Evolutionary conservation across 2,113 vertebrate genomes (phyloP).

Genomic region (Paratilapia polleni): DNA sequence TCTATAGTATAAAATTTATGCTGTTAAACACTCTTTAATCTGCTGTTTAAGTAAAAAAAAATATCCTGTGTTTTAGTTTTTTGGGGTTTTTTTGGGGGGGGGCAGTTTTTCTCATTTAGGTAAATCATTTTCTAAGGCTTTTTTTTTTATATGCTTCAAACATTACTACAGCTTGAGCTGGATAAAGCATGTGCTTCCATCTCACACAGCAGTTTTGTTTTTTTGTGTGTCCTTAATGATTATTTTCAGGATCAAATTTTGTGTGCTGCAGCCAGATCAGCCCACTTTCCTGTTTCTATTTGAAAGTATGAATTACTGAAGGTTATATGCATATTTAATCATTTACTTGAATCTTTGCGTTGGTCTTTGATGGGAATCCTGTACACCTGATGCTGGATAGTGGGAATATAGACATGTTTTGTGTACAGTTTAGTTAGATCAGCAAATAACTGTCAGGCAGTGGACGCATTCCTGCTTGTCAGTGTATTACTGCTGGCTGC

Average conservation of each 20-base stretch:
- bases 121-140: not conserved
- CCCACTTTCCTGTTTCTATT: not conserved
- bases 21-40: not conserved
- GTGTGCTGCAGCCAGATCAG: not conserved
- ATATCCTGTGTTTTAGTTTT: not conserved
- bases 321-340: not conserved
- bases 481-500: not conserved
- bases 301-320: not conserved
- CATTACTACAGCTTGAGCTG: not conserved
- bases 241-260: not conserved
- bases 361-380: not conserved
- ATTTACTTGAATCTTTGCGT: not conserved
- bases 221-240: not conserved
- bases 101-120: not conserved
- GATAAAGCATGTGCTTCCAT: not conserved
- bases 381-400: not conserved
- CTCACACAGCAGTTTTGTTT: not conserved
- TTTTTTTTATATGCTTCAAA: not conserved
- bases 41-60: not conserved
- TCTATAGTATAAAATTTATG: not conserved
- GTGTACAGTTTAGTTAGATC: slow-evolving; percentile 22
- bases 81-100: not conserved
- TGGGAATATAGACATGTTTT: slow-evolving; percentile 3
- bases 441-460: not conserved
- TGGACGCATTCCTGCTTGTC: not conserved